phyloP scores from a whole-genome alignment of 2,113 vertebrate genomes.

The Vulpes lagopus region DNA sequence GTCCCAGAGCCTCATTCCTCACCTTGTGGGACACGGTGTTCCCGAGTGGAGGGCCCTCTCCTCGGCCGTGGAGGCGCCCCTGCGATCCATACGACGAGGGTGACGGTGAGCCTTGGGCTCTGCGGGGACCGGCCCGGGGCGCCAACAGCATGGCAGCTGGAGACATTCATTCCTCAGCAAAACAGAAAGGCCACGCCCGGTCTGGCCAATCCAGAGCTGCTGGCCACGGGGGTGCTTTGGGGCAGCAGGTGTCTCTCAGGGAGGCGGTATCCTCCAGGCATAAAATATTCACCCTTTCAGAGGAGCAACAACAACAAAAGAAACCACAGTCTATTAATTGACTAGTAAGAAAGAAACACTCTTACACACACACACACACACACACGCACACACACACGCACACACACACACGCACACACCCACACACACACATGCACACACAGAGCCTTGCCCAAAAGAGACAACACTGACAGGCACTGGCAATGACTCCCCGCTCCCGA shows the following conservation, averaged over 20 bases:
- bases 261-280: not conserved
- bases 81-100: not conserved
- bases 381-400: not conserved
- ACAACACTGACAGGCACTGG: not conserved
- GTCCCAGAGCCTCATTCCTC: not conserved
- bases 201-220: not conserved
- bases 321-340: not conserved
- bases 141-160: not conserved
- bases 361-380: not conserved
- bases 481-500: not conserved
- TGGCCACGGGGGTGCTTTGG: not conserved
- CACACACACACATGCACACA: not conserved
- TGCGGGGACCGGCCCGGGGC: not conserved
- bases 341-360: not conserved
- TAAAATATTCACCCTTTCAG: not conserved
- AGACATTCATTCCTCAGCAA: not conserved
- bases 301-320: not conserved
- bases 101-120: not conserved
- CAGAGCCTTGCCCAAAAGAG: not conserved
- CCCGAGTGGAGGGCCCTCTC: too few species aligned
- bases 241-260: not conserved
- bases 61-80: accelerated
- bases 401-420: not conserved
- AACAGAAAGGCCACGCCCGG: not conserved
- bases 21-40: not conserved